Base-by-base conservation (phyloP, 2,113 vertebrate genomes). In the Pelmatolapia mariae region DNA sequence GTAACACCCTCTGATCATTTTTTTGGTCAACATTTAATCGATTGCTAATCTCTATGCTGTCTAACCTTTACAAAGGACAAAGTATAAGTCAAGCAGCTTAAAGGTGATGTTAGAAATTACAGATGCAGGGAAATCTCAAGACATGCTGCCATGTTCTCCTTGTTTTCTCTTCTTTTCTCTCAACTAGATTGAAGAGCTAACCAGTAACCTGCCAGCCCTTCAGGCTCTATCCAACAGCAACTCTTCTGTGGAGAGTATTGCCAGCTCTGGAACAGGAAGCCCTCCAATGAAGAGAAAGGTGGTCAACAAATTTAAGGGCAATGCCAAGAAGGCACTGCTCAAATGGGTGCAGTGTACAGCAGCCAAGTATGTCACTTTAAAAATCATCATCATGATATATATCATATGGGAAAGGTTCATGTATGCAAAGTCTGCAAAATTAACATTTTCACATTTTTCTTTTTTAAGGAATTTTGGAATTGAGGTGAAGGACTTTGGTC, bases 271-370 rank as follows among this genome's bases (percentile, higher is more conserved):
- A 94, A 96, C 97, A 2, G 96, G 97, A 88, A 99, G 98, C 90
- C 98, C 99, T 1, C 98, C 98, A 19, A 97, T 97, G 91, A 99
- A 99, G 95, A 96, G 98, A 87, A 99, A 99, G 90, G 97, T 97
- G 81, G 96, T 97, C 52, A 96, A 95, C 92, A 98, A 97, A 91
- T 96, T 97, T 89, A 98, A 98, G 90, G 98, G 98, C 89, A 98
- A 97, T 11, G 99, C 99, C 88, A 99, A 97, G 95, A 99, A 98
- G 93, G 97, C 98, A 40, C 94, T 99, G 80, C 93, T 99, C 63
- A 97, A 97, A 94, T 99, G 99, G 99, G 97, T 99, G 80, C 98
- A 99, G 92, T 97, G 96, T 92, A 97, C 97, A 16, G 97, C 96
- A 10, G 97, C 98, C 87, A 98, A 97, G 99, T 99, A 97, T 92